Evolutionary conservation across 64 coral and sea anemone genomes (phyloP).

Genomic region (Montipora cactus): DNA sequence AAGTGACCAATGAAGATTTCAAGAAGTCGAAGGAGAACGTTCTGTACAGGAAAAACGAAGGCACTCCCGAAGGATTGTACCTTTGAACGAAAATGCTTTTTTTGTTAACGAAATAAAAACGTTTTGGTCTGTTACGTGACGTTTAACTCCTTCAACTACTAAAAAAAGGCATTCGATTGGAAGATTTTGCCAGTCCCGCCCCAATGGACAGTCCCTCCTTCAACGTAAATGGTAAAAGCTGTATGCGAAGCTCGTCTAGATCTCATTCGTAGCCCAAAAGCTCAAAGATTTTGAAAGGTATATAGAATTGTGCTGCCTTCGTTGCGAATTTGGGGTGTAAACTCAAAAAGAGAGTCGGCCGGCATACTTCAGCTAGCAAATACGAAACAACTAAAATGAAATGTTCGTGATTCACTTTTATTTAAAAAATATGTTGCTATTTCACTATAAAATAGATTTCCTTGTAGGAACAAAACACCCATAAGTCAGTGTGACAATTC

Average conservation of each 20-base stretch:
- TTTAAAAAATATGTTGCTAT: not conserved
- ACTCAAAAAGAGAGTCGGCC: too few species aligned
- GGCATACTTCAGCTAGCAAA: not conserved
- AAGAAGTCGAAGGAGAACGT: conserved; percentile 90
- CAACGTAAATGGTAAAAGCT: too few species aligned
- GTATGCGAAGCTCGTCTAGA: too few species aligned
- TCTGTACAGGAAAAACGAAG: conserved; percentile 88
- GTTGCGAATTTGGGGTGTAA: too few species aligned
- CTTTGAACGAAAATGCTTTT: not conserved
- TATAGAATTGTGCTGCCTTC: too few species aligned
- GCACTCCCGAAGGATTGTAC: conserved; percentile 86
- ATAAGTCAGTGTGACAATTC: too few species aligned
- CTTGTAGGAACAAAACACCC: not conserved
- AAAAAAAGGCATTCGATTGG: too few species aligned
- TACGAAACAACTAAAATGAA: not conserved
- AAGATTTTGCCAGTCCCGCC: too few species aligned
- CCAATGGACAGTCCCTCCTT: too few species aligned
- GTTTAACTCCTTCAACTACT: not conserved
- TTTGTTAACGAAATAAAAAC: not conserved
- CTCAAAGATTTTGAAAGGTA: too few species aligned
- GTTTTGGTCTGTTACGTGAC: not conserved
- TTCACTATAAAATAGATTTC: not conserved
- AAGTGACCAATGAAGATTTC: conserved; percentile 93
- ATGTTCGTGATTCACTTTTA: not conserved
- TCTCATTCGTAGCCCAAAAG: too few species aligned